phyloP scores from a whole-genome alignment of 2,888 invertebrate species.

The Drosophila formosana region DNA sequence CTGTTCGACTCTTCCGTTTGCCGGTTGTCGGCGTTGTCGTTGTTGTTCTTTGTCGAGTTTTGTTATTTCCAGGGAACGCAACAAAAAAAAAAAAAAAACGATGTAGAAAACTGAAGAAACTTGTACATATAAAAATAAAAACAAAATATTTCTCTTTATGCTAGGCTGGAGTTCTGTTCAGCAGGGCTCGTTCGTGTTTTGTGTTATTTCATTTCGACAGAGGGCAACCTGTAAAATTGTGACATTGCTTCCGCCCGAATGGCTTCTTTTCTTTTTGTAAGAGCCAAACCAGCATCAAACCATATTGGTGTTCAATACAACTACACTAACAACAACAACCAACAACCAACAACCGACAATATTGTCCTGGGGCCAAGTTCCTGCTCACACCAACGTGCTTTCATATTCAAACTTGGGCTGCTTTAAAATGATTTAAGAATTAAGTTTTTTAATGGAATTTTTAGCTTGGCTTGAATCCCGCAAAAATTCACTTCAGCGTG shows the following conservation, averaged over 20 bases:
- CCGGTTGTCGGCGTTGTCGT: constrained; percentile 63
- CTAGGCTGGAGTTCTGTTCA: constrained; percentile 15
- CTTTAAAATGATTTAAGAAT: constrained; percentile 16
- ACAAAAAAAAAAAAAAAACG: constrained; percentile 17
- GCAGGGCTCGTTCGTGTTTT: constrained; percentile 37
- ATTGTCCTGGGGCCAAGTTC: neutral
- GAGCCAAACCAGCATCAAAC: neutral
- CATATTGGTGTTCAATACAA: constrained; percentile 14
- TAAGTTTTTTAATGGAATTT: constrained; percentile 17
- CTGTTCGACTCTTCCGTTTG: constrained; percentile 66
- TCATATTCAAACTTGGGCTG: neutral
- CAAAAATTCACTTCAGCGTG: constrained; percentile 19
- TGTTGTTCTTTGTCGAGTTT: constrained; percentile 42
- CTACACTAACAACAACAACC: constrained; percentile 14
- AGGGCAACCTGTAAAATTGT: constrained; percentile 66
- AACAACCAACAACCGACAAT: neutral
- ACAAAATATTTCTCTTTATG: constrained; percentile 54
- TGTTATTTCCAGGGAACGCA: constrained; percentile 35
- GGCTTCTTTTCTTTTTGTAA: constrained; percentile 56
- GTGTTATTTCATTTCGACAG: constrained; percentile 51
- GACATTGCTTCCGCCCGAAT: constrained; percentile 68
- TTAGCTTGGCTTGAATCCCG: neutral
- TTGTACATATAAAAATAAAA: constrained; percentile 19
- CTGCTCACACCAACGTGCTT: neutral
- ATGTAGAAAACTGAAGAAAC: constrained; percentile 11